These are phyloP conservation scores for Lordiphosa clarofinis DNA, from an alignment of 1,140 invertebrate species.

Conservation along the genomic window DNA sequence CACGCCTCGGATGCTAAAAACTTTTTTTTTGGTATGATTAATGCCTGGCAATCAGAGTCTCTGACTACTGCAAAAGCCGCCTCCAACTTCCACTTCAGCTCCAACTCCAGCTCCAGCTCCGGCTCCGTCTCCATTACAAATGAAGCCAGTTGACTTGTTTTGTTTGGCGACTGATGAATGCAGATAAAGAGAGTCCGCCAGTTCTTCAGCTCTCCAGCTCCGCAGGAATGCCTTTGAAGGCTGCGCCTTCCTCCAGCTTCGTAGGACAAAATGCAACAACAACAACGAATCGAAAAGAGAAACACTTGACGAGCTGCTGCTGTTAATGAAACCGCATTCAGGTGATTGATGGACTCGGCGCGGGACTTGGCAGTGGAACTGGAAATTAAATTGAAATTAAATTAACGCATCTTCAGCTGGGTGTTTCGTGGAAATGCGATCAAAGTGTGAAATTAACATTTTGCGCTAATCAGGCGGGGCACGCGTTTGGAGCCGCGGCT, in stretches of 20 bases:
- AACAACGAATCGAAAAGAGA: slow-evolving; percentile 24
- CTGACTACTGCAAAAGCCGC: slow-evolving; percentile 63
- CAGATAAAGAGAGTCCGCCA: slow-evolving; percentile 54
- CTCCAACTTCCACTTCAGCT: slow-evolving; percentile 35
- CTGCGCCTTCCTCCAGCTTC: slow-evolving; percentile 27
- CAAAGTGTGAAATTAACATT: slow-evolving; percentile 75
- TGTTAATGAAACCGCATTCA: slow-evolving; percentile 45
- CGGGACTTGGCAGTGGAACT: slow-evolving; percentile 11
- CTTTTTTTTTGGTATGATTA: slow-evolving; percentile 28
- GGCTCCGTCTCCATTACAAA: slow-evolving; percentile 54
- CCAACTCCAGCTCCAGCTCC: slow-evolving; percentile 4
- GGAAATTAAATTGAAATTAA: slow-evolving; percentile 73
- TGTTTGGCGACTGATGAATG: slow-evolving; percentile 72
- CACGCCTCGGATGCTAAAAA: slow-evolving; percentile 16
- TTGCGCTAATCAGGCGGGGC: slow-evolving; percentile 65
- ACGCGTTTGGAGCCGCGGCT: slow-evolving; percentile 37
- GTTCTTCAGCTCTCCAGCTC: slow-evolving; percentile 6
- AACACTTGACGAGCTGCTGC: slow-evolving; percentile 61
- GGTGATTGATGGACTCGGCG: slow-evolving; percentile 58
- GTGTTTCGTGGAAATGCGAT: slow-evolving; percentile 62
- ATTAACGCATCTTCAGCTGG: slow-evolving; percentile 58
- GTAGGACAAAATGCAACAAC: slow-evolving; percentile 70
- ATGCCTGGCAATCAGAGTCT: slow-evolving; percentile 61
- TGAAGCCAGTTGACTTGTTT: slow-evolving; percentile 58
- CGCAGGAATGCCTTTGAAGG: slow-evolving; percentile 65